phyloP scores from a whole-genome alignment of 2,113 vertebrate species.

The Oophaga pumilio region DNA sequence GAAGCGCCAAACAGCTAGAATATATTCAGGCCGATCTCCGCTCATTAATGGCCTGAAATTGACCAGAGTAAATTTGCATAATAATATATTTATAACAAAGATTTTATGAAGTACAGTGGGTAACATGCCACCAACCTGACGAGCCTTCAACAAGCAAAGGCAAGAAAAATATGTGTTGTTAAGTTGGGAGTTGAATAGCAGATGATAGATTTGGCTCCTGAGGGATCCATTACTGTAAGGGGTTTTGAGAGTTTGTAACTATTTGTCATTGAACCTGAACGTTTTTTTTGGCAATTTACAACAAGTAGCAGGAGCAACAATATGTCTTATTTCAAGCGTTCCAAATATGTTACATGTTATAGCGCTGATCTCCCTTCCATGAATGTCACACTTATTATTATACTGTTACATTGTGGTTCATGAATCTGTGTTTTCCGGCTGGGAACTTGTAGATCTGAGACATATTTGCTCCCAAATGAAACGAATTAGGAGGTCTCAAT shows the following conservation, averaged over 20 bases:
- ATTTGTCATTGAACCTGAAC: not conserved
- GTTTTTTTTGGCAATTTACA: not conserved
- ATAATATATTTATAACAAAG: no score
- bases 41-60: no score
- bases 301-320: not conserved
- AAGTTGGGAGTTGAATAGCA: not conserved
- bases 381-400: slow-evolving; percentile 16
- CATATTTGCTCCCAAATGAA: slow-evolving; percentile 13
- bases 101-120: no score
- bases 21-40: no score
- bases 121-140: no score
- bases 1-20: no score
- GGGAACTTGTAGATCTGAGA: slow-evolving; percentile 6
- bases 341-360: not conserved
- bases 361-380: not conserved
- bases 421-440: not conserved
- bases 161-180: not conserved
- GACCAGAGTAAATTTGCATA: no score
- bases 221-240: not conserved
- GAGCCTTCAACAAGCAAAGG: not conserved
- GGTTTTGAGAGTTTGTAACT: not conserved
- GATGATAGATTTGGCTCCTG: not conserved
- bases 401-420: not conserved
- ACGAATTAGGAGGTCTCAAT: slow-evolving; percentile 9
- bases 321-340: not conserved